Base-by-base conservation (phyloP, 2,888 invertebrate genomes). In the Tenthredo distinguenda region DNA sequence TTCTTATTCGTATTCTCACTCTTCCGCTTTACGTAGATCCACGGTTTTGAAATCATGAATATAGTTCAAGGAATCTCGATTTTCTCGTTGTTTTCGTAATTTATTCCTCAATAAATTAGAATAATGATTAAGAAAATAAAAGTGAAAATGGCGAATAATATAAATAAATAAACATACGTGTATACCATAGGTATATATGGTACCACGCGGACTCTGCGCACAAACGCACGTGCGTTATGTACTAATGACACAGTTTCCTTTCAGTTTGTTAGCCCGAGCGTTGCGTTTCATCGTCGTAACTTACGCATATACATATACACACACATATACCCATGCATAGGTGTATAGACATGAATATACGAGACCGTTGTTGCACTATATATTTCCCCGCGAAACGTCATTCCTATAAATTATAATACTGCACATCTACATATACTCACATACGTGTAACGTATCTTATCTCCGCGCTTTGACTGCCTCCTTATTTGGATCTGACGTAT, bases 191-290 rank as follows among this genome's bases (percentile, higher is more conserved):
- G 62, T 26, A 62, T 62, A n/a, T 55, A 55, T 50, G 5, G 4
- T 58, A n/a, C 1, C 21, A 26, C 12, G 12, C 62, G 62, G 2
- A 26, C 9, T 62, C 21, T 62, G 62, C 26, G 62, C 26, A 62
- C 26, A 62, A 62, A 71, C 71, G 71, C 71, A 71, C 71, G 34
- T 71, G 71, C 74, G 5, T 43, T 74, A 18, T 74, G 21, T 74
- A 43, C 43, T 43, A 74, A 74, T 74, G 43, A 74, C 40, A 74
- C 74, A 74, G 74, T 68, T 74, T 74, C 74, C 74, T 74, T 74
- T 74, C 18, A 74, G 40, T 74, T 74, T 74, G 74, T 74, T 74
- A 68, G 68, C 74, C 40, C 40, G 40, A 74, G 74, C 74, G 74
- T 74, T 43, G 74, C 74, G 74, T 74, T 43, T 40, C 40, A 74